These are phyloP conservation scores for Sarotherodon lohbergeri DNA, from an alignment of 2,113 vertebrate species.

Conservation along the genomic window DNA sequence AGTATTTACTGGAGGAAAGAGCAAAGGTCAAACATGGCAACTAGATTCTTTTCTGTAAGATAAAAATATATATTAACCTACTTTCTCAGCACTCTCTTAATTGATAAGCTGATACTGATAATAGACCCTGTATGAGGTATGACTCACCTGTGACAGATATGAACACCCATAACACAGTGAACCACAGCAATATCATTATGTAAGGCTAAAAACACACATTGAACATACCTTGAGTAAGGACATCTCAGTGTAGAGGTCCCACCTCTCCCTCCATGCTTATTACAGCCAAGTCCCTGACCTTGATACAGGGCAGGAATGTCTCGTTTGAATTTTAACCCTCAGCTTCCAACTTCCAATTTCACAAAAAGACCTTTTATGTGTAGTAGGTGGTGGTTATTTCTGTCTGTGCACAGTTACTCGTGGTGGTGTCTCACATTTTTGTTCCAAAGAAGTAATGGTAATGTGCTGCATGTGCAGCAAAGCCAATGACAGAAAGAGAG, in stretches of 20 bases:
- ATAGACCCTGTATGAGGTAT: background rate
- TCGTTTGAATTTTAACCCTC: constrained; percentile 4
- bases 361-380: constrained; percentile 3
- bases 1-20: too few relatives aligned
- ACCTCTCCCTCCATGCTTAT: background rate
- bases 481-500: background rate
- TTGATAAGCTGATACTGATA: background rate
- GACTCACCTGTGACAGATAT: constrained; percentile 17
- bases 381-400: constrained; percentile 28
- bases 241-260: background rate
- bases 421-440: background rate
- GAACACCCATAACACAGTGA: background rate
- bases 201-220: constrained; percentile 4
- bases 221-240: background rate
- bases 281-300: background rate
- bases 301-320: background rate
- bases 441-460: constrained; percentile 10
- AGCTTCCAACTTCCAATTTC: background rate
- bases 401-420: constrained; percentile 1
- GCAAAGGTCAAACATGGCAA: background rate
- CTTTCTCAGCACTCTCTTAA: background rate
- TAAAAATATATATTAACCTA: background rate
- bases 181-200: background rate
- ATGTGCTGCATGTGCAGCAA: background rate
- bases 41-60: background rate